These are phyloP conservation scores for Vollenhovia emeryi DNA, from an alignment of 1,140 invertebrate species.

Conservation along the genomic window DNA sequence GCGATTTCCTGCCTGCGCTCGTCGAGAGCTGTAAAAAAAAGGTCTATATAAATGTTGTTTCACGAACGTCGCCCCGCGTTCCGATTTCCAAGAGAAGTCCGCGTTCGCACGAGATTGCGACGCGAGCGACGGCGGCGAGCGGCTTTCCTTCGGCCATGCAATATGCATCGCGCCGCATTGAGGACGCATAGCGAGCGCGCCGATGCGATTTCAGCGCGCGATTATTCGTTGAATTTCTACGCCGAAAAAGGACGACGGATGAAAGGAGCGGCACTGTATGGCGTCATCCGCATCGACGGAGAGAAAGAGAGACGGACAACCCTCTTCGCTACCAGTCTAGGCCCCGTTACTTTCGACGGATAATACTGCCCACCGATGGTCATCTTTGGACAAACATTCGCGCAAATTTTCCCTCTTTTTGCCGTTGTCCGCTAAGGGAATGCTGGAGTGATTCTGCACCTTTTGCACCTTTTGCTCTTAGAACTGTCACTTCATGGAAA, in stretches of 20 bases:
- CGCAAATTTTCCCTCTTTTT: background rate
- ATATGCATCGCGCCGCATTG: conserved; percentile 62
- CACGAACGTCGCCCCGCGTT: conserved; percentile 19
- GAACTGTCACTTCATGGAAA: too few relatives aligned
- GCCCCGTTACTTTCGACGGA: background rate
- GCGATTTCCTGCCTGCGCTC: background rate
- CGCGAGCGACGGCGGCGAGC: conserved; percentile 6
- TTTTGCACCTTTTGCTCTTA: too few relatives aligned
- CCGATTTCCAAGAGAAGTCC: conserved; percentile 42
- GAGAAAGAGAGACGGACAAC: background rate
- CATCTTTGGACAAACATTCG: background rate
- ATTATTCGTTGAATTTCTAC: conserved; percentile 62
- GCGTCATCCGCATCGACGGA: conserved; percentile 1
- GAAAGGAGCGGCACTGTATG: conserved; percentile 14
- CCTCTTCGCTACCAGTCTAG: background rate
- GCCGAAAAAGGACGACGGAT: conserved; percentile 51
- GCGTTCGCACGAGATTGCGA: conserved; percentile 37
- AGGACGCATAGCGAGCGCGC: conserved; percentile 56
- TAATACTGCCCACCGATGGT: background rate
- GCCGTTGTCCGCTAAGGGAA: too few relatives aligned
- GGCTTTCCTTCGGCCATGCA: conserved; percentile 47
- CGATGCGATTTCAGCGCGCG: conserved; percentile 61
- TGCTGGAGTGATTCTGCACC: too few relatives aligned
- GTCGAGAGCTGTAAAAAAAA: conserved; percentile 8
- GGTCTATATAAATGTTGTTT: conserved; percentile 32